A percentile compares a stretch with the other conserved stretches of the same genome.
These are phyloP conservation scores for Threskiornis aethiopicus DNA, from an alignment of 2,797 vertebrate species.

Conservation along the genomic window DNA sequence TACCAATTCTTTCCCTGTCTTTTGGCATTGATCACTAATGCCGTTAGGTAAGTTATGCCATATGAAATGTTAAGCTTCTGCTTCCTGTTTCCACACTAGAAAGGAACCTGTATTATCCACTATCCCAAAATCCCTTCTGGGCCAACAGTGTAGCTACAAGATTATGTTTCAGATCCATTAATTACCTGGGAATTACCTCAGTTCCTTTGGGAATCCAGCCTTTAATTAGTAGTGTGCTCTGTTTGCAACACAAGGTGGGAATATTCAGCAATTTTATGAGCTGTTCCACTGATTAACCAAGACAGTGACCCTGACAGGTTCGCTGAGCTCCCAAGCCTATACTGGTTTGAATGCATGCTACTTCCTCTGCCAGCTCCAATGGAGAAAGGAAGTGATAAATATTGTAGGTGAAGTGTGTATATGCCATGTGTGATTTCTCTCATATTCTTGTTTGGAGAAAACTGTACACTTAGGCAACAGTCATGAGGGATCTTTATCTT, in stretches of 20 bases:
- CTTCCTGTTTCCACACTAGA: background rate
- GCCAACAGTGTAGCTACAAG: background rate
- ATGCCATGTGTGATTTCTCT: background rate
- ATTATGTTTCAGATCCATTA: background rate
- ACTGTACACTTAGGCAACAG: background rate
- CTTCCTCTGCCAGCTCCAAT: background rate
- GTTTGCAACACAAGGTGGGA: background rate
- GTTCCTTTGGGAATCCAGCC: background rate
- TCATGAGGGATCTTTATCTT: background rate
- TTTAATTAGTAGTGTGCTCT: background rate
- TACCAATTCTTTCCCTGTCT: background rate
- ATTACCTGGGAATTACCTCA: background rate
- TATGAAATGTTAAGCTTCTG: background rate
- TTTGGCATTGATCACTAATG: background rate
- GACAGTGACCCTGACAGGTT: background rate
- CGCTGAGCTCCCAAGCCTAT: background rate
- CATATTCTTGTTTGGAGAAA: background rate
- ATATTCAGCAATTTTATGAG: background rate
- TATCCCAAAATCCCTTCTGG: background rate
- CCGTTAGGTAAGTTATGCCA: background rate
- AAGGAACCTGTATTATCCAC: background rate
- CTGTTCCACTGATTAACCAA: background rate
- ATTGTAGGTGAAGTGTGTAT: background rate
- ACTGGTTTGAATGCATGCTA: background rate
- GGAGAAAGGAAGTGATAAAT: background rate